Evolutionary conservation across 2,797 vertebrate species (phyloP).

Genomic region (Enteromius anoplus): DNA sequence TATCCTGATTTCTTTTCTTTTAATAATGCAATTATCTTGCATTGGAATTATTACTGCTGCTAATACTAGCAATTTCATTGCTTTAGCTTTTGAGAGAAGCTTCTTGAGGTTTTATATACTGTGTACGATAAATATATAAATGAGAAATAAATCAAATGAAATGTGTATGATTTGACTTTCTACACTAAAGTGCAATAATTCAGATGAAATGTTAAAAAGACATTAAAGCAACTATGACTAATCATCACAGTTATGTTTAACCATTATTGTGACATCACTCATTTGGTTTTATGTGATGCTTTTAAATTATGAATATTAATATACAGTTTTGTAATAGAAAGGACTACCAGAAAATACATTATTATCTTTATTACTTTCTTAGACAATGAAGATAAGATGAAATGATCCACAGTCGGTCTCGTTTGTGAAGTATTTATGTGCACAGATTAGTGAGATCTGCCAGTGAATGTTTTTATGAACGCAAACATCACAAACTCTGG

Average conservation of each 20-base stretch:
- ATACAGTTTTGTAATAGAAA: neutral
- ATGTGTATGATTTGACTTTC: neutral
- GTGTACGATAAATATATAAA: neutral
- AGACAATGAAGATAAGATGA: neutral
- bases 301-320: neutral
- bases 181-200: neutral
- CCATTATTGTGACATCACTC: neutral
- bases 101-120: neutral
- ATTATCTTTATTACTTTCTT: neutral
- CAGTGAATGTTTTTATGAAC: neutral
- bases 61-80: neutral
- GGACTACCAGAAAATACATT: neutral
- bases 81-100: neutral
- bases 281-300: neutral
- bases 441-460: neutral
- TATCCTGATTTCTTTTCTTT: neutral
- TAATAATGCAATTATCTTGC: neutral
- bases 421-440: neutral
- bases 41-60: neutral
- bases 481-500: neutral
- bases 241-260: neutral
- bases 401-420: neutral
- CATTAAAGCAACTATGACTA: neutral
- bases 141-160: neutral
- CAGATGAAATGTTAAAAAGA: neutral